These are phyloP conservation scores for Heterocephalus glaber DNA, from an alignment of 2,113 vertebrate genomes.

Conservation along the genomic window DNA sequence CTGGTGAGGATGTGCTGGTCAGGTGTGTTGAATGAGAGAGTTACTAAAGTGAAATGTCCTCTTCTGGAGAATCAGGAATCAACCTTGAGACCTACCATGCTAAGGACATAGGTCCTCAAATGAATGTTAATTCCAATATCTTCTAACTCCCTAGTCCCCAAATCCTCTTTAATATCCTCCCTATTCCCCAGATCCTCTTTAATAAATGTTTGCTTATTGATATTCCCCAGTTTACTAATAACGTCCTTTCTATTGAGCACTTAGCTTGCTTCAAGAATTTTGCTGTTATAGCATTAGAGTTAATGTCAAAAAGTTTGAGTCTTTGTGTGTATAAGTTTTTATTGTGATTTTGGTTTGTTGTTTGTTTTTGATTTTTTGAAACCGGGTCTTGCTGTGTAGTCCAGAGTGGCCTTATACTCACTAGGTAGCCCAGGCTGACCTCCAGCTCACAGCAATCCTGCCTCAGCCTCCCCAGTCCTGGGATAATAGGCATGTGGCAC, in stretches of 20 bases:
- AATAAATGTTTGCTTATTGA: neutral
- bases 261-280: neutral
- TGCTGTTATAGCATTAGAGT: neutral
- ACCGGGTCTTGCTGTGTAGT: neutral
- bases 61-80: neutral
- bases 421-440: neutral
- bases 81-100: neutral
- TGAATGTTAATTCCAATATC: neutral
- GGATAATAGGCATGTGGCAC: neutral
- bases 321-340: neutral
- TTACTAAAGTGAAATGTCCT: neutral
- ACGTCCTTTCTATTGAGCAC: neutral
- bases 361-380: neutral
- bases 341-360: neutral
- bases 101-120: neutral
- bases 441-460: neutral
- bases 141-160: neutral
- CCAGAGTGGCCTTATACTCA: neutral
- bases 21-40: conserved; percentile 85
- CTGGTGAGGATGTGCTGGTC: conserved; percentile 94
- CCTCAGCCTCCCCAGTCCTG: neutral
- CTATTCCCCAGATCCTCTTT: neutral
- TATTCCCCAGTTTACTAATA: neutral
- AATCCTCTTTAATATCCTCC: neutral
- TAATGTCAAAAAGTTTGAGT: neutral